A percentile compares a stretch with the other conserved stretches of the same genome.
Conservation (phyloP, 2,888 invertebrate genomes). For the Eupithecia tripunctaria region DNA sequence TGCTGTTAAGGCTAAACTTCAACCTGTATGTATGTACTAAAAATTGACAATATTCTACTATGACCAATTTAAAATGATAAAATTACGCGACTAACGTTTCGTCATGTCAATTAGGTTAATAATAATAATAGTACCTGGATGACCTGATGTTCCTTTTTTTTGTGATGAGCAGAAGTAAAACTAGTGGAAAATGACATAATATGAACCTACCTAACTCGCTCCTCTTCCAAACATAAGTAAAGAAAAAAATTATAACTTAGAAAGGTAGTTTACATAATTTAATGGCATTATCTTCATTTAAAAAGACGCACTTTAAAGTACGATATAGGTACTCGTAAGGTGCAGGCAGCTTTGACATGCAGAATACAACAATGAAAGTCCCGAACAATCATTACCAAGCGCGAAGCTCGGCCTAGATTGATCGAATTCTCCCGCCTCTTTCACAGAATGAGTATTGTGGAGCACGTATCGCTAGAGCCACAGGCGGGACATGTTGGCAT, state of each 20-base stretch:
- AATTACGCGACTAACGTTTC: background rate
- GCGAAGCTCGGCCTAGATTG: constrained; percentile 61
- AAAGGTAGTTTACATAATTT: background rate
- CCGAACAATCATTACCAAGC: constrained; percentile 52
- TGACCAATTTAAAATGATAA: background rate
- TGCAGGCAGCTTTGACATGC: constrained; percentile 46
- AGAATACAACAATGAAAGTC: constrained; percentile 48
- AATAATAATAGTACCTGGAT: too few species aligned
- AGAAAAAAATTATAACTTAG: background rate
- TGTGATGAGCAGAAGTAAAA: too few species aligned
- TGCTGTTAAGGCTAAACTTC: background rate
- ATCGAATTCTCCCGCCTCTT: constrained; percentile 64
- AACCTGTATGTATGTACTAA: background rate
- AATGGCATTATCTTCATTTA: background rate
- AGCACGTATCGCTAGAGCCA: constrained; percentile 62
- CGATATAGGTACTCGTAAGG: constrained; percentile 40
- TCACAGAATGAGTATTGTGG: constrained; percentile 65
- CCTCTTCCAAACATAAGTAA: background rate
- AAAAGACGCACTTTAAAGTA: constrained; percentile 17
- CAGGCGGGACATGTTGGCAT: constrained; percentile 60
- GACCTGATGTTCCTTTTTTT: too few species aligned
- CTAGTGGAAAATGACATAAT: too few species aligned
- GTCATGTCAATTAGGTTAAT: too few species aligned
- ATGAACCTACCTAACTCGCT: background rate
- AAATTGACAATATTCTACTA: background rate